Conservation (phyloP, 2,797 vertebrate genomes). For the Rallus crepitans region DNA sequence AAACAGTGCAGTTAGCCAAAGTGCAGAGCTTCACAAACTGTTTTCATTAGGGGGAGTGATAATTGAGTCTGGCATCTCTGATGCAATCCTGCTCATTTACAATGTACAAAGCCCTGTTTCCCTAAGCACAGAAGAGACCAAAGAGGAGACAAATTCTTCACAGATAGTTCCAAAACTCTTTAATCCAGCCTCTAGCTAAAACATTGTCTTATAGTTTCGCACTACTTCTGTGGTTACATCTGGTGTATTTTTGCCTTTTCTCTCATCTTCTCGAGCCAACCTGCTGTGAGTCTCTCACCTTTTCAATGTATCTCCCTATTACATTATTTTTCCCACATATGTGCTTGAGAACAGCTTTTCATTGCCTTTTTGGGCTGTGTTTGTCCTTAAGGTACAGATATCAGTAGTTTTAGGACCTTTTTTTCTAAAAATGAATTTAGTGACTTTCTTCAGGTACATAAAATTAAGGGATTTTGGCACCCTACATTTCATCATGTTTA, state of each 20-base stretch:
- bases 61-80: conserved; percentile 14
- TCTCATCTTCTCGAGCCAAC: background rate
- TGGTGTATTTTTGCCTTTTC: background rate
- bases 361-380: background rate
- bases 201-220: background rate
- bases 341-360: background rate
- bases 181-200: background rate
- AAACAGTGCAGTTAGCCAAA: background rate
- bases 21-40: background rate
- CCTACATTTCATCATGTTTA: background rate
- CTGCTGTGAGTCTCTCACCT: background rate
- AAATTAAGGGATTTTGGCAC: background rate
- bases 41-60: background rate
- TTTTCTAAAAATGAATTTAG: background rate
- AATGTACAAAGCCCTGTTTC: background rate
- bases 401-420: background rate
- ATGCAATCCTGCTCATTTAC: conserved; percentile 13
- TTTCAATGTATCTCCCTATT: background rate
- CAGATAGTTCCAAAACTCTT: background rate
- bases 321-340: background rate
- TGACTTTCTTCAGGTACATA: background rate
- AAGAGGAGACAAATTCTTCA: conserved; percentile 28
- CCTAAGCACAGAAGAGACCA: conserved; percentile 8
- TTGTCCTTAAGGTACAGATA: background rate
- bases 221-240: background rate